Base-by-base conservation (phyloP, 2,113 vertebrate species). In the Leptobrachium ailaonicum region DNA sequence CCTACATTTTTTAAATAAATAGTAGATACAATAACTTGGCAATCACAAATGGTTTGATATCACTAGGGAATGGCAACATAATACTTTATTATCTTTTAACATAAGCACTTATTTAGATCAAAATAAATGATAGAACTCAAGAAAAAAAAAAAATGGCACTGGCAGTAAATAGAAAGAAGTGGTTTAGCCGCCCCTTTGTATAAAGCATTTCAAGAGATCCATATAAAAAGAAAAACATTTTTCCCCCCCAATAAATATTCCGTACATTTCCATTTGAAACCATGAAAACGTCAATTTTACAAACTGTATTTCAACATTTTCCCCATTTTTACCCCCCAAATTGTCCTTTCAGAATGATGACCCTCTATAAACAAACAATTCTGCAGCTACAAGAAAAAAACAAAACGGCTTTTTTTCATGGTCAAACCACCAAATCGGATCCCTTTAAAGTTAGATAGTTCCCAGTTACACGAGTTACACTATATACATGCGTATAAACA, bases 1-100 rank as follows among this genome's bases (percentile, higher is more conserved):
- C 20, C 20, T 32, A 32, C 20, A 91, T 69, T 89, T 88, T 87
- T 90, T 88, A 89, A 94, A 94, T 94, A 94, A 94, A 94, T 94
- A 92, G 90, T 84, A 91, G 88, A 90, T 92, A 92, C 87, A 92
- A 88, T 88, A 89, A 90, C 85, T 91, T 92, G 91, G 92, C 92
- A 94, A 92, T 91, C 88, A 90, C 87, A 93, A 90, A 92, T 86
- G 85, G 88, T 86, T 90, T 88, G 84, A 87, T 87, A 89, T 90
- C 89, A 90, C 87, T 90, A 88, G 90, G 89, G 87, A 88, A 89
- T 92, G 92, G 90, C 88, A 93, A 94, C 85, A 80, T 90, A 93
- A 94, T 90, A 94, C 91, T 92, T 90, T 45, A 13, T 60, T 54
- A 1, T 60, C 43, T 68, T 70, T 66, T 85, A 89, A 90, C 90